These are phyloP conservation scores for Temnopleurus reevesii DNA, from an alignment of 53 echinoderm and acorn worm genomes.

Conservation along the genomic window DNA sequence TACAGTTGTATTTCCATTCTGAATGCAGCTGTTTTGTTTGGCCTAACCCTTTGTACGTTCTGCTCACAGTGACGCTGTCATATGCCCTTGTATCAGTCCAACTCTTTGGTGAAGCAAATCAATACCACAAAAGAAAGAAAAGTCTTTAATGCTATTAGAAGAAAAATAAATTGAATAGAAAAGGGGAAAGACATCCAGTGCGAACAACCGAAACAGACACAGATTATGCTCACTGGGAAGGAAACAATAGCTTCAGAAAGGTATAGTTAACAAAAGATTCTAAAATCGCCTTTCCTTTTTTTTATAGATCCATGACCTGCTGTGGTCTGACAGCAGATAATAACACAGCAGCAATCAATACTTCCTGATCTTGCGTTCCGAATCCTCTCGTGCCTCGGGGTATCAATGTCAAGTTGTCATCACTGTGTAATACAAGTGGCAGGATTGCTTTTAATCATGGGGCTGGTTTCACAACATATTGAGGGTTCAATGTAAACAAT, in stretches of 20 bases:
- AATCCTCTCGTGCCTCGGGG: neutral
- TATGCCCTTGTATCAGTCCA: too few species aligned
- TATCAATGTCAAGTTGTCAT: constrained; percentile 28
- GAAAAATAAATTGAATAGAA: neutral
- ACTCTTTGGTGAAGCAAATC: too few species aligned
- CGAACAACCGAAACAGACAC: neutral
- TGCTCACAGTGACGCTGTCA: too few species aligned
- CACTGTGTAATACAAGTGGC: constrained; percentile 4
- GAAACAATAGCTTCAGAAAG: neutral
- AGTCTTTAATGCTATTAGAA: neutral
- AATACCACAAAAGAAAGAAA: neutral
- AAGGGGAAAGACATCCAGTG: neutral
- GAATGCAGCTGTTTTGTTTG: too few species aligned
- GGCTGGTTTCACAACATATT: neutral
- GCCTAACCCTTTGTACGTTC: too few species aligned
- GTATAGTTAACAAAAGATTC: neutral
- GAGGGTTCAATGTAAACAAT: too few species aligned
- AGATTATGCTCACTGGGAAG: neutral
- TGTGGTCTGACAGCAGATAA: neutral
- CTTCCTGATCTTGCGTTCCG: neutral
- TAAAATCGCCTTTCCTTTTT: constrained; percentile 11
- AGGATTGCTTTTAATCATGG: neutral
- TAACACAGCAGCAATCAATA: constrained; percentile 18
- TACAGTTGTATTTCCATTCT: too few species aligned
- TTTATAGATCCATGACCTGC: neutral